Evolutionary conservation across 2,888 invertebrate species (phyloP).

Genomic region (Rhimphoctona megacephalus): DNA sequence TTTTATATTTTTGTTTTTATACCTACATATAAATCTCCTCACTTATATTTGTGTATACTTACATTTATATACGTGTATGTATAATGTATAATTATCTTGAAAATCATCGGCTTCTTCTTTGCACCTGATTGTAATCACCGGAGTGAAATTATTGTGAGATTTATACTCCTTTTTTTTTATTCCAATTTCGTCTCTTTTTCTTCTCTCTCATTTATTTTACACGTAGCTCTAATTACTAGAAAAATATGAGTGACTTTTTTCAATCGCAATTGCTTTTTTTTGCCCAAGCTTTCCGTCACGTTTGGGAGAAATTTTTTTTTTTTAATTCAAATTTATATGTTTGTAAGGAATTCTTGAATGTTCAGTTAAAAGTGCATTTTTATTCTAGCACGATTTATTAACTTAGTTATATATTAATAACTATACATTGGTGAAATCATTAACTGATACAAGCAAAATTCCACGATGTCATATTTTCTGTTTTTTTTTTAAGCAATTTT

Average conservation of each 20-base stretch:
- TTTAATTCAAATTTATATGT: no score
- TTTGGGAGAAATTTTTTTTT: no score
- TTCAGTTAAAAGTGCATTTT: no score
- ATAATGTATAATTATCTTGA: conserved; percentile 42
- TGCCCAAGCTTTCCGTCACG: no score
- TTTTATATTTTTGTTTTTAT: conserved; percentile 8
- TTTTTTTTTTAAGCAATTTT: no score
- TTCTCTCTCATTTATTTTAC: not conserved
- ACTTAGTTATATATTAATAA: no score
- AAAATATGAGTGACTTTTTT: not conserved
- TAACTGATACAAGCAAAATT: no score
- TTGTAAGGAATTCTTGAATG: no score
- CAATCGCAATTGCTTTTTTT: not conserved
- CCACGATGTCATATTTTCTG: no score
- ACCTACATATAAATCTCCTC: not conserved
- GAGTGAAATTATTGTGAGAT: conserved; percentile 30
- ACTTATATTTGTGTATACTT: conserved; percentile 4
- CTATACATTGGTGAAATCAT: no score
- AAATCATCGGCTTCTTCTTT: conserved; percentile 51
- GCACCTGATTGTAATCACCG: conserved; percentile 57
- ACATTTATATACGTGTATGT: not conserved
- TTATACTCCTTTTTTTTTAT: conserved; percentile 17
- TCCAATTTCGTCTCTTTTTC: not conserved
- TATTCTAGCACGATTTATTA: no score
- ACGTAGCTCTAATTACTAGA: not conserved